Evolutionary conservation across 2,888 invertebrate genomes (phyloP).

Genomic region (Dasypolia templi): DNA sequence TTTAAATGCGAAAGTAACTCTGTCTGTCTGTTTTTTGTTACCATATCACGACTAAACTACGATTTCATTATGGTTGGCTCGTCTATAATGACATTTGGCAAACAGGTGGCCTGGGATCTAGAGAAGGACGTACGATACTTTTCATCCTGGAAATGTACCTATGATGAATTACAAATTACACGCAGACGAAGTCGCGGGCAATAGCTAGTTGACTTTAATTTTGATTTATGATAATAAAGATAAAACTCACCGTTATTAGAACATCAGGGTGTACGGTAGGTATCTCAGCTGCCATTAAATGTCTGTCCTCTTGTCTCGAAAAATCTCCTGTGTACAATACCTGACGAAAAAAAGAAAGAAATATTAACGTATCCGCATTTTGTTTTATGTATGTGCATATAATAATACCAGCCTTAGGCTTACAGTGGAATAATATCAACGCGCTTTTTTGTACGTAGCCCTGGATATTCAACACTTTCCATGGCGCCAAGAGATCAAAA

Average conservation of each 20-base stretch:
- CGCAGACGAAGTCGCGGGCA: not conserved
- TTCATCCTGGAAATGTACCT: not conserved
- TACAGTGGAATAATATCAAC: too few species aligned
- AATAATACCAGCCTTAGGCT: not conserved
- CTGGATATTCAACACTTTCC: too few species aligned
- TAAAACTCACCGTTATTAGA: slow-evolving; percentile 94
- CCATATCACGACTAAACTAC: not conserved
- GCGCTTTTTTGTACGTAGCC: too few species aligned
- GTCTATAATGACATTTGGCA: not conserved
- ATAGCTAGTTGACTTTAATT: not conserved
- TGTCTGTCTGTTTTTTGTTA: not conserved
- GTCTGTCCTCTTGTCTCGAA: slow-evolving; percentile 99
- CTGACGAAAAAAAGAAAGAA: slow-evolving; percentile 75
- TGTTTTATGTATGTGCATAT: not conserved
- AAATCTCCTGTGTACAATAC: slow-evolving; percentile 99
- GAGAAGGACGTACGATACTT: too few species aligned
- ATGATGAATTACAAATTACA: not conserved
- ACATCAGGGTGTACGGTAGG: slow-evolving; percentile 99
- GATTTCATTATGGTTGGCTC: too few species aligned
- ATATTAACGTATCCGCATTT: not conserved
- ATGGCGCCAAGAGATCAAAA: too few species aligned
- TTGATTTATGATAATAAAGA: not conserved
- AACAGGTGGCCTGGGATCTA: too few species aligned
- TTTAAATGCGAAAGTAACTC: not conserved
- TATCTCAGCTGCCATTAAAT: slow-evolving; percentile 99